These are phyloP conservation scores for Callopanchax toddi DNA, from an alignment of 2,113 vertebrate genomes.

Conservation along the genomic window DNA sequence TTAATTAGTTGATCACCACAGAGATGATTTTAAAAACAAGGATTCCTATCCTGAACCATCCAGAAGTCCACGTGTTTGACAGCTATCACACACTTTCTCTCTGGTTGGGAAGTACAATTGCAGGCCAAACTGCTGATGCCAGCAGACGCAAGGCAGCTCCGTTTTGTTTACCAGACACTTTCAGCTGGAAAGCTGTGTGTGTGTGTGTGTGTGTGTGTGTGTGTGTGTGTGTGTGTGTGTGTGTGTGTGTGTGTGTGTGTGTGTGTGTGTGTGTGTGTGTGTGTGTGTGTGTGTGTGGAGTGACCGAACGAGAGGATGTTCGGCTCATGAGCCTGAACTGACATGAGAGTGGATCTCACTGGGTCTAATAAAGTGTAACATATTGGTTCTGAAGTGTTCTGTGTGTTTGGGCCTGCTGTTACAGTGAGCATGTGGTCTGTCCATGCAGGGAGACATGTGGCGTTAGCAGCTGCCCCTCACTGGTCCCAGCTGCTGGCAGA, in stretches of 20 bases:
- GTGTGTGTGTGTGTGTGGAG: conserved; percentile 11
- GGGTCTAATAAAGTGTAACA: background rate
- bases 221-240: too few relatives aligned
- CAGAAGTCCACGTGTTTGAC: conserved; percentile 45
- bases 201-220: conserved; percentile 18
- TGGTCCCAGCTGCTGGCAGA: conserved; percentile 55
- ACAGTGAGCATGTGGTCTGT: conserved; percentile 40
- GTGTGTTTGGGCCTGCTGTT: background rate
- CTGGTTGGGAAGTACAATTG: conserved; percentile 77
- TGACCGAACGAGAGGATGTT: conserved; percentile 68
- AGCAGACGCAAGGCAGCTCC: conserved; percentile 79
- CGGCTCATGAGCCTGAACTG: conserved; percentile 47
- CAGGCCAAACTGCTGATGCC: conserved; percentile 80
- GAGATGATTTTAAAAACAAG: too few relatives aligned
- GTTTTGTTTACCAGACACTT: conserved; percentile 81
- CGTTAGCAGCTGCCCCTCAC: conserved; percentile 55
- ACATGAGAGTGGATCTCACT: conserved; percentile 30
- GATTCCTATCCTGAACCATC: conserved; percentile 44
- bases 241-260: conserved; percentile 28
- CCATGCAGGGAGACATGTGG: conserved; percentile 52
- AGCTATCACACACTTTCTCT: conserved; percentile 50
- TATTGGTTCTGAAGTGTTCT: background rate
- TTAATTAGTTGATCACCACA: background rate
- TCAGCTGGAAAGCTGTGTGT: conserved; percentile 63
- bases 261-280: background rate